Evolutionary conservation across 1,140 invertebrate species (phyloP).

Genomic region (Ceratina calcarata): DNA sequence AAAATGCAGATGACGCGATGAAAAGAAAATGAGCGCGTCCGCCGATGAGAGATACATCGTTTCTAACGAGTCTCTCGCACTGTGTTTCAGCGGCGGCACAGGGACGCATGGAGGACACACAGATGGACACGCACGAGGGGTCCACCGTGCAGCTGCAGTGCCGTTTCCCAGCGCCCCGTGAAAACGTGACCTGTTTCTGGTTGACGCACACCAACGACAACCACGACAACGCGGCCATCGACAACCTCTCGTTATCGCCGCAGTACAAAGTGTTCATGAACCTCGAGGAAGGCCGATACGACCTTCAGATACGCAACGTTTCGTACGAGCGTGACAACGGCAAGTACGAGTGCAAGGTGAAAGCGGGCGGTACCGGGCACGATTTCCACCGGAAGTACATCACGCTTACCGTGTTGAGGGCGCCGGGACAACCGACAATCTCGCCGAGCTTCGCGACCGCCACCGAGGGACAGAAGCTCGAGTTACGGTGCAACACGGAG

Average conservation of each 20-base stretch:
- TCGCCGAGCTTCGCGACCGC: slow-evolving; percentile 83
- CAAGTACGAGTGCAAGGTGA: slow-evolving; percentile 93
- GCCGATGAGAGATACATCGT: background rate
- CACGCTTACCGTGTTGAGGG: slow-evolving; percentile 91
- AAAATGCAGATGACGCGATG: slow-evolving; percentile 12
- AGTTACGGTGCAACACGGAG: slow-evolving; percentile 90
- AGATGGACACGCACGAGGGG: slow-evolving; percentile 78
- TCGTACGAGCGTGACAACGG: slow-evolving; percentile 95
- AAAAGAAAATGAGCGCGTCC: background rate
- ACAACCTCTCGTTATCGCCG: slow-evolving; percentile 70
- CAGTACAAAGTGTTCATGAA: slow-evolving; percentile 76
- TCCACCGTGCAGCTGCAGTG: slow-evolving; percentile 76
- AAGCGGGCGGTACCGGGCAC: slow-evolving; percentile 89
- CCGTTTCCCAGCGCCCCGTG: slow-evolving; percentile 70
- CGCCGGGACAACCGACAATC: slow-evolving; percentile 89
- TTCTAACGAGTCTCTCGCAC: slow-evolving; percentile 17
- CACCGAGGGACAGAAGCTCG: slow-evolving; percentile 88
- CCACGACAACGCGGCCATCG: slow-evolving; percentile 78
- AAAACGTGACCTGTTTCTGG: slow-evolving; percentile 77
- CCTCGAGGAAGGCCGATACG: slow-evolving; percentile 91
- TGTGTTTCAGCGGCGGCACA: slow-evolving; percentile 65
- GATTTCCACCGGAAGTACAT: slow-evolving; percentile 92
- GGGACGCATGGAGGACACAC: slow-evolving; percentile 73
- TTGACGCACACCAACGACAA: slow-evolving; percentile 76
- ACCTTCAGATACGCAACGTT: slow-evolving; percentile 91